phyloP scores from a whole-genome alignment of 2,797 vertebrate species.

The Nyctibius grandis region DNA sequence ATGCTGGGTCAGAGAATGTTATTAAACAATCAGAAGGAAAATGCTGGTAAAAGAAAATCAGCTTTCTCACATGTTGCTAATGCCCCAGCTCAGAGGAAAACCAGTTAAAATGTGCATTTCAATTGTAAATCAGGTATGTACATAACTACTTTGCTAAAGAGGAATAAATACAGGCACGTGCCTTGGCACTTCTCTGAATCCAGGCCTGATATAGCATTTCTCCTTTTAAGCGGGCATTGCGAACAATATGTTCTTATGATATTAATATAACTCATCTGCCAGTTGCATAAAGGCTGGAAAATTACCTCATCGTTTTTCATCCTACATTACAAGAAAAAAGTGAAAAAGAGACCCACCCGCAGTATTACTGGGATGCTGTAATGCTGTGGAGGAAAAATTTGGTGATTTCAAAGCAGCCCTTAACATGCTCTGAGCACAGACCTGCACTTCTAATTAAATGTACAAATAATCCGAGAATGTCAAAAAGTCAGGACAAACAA shows the following conservation, averaged over 20 bases:
- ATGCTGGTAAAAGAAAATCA: neutral
- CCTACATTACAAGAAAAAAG: slow-evolving; percentile 17
- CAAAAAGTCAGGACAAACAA: neutral
- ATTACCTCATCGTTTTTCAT: slow-evolving; percentile 36
- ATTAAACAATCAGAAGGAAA: neutral
- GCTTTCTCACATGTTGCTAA: neutral
- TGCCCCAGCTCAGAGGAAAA: neutral
- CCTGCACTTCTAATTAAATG: neutral
- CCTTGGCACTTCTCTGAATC: neutral
- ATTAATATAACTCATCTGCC: slow-evolving; percentile 64
- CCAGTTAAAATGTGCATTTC: neutral
- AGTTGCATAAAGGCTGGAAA: slow-evolving; percentile 54
- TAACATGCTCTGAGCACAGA: neutral
- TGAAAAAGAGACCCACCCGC: neutral
- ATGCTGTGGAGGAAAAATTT: neutral
- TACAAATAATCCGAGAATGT: neutral
- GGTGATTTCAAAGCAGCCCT: neutral
- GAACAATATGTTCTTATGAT: slow-evolving; percentile 61
- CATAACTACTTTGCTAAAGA: neutral
- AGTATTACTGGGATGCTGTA: neutral
- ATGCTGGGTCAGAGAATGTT: neutral
- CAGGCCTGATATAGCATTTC: slow-evolving; percentile 23
- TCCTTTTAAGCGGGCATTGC: slow-evolving; percentile 6
- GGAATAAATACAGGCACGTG: slow-evolving; percentile 22
- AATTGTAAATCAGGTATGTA: neutral